Evolutionary conservation across 1,140 invertebrate genomes (phyloP), one percentile per base, ranked within the genome.

Genomic region (Magallana ariakensis): DNA sequence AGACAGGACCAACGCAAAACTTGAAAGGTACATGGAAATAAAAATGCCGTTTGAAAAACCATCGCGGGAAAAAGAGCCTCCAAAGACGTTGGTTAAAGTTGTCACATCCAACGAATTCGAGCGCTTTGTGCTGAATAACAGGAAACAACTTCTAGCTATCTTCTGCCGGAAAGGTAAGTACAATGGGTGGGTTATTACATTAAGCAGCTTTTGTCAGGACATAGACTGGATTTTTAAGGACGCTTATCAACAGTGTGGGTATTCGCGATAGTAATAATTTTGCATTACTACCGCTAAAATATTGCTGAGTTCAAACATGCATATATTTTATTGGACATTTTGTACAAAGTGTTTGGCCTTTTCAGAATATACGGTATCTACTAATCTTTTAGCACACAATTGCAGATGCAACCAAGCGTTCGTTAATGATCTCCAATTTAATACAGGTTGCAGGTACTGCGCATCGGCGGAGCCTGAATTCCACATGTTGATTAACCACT

Each of bases 41-140:
- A 75, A 75, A 75, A 75, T 75, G 66, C 66, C 66, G 13, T 19
- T 75, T 75, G 66, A 75, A 75, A 75, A 75, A 75, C 66, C 66
- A 75, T 75, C 66, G 9, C 66, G 15, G 15, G 66, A 75, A 75
- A 75, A 75, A 75, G 66, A 75, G 13, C 66, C 66, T 22, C 66
- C 66, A 19, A 75, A 75, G 33, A 75, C 66, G 15, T 19, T 75
- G 1, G 22, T 75, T 13, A 75, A 33, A 13, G 33, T 75, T 10
- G 4, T 11, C 19, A 75, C 66, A 2, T 33, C 33, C 9, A 19
- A 75, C 9, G 66, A 75, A 75, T 13, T 75, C 13, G 22, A 75
- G 4, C 22, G 33, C 6, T 26, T 11, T 11, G 66, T 75, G 6
- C 9, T 75, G 22, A 26, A 75, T 26, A 75, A 75, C 22, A 26